phyloP scores from a whole-genome alignment of 2,888 invertebrate genomes.

The Adelphocoris suturalis region DNA sequence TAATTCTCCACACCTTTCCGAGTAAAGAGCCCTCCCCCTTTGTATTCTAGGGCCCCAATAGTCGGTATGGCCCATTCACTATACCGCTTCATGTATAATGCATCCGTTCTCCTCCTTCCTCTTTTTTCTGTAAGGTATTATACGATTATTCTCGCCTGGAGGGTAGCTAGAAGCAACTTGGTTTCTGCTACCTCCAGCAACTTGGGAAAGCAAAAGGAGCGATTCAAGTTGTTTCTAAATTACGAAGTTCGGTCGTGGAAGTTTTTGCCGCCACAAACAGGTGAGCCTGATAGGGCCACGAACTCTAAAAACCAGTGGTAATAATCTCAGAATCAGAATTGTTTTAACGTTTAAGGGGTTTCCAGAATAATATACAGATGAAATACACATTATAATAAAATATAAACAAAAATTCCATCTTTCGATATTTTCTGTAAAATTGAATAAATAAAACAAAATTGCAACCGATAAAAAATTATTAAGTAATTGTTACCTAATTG shows the following conservation, averaged over 20 bases:
- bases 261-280: too few relatives aligned
- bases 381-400: too few relatives aligned
- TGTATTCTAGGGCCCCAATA: constrained; percentile 47
- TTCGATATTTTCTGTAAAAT: too few relatives aligned
- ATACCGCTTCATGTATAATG: constrained; percentile 58
- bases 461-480: too few relatives aligned
- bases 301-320: not conserved
- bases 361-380: too few relatives aligned
- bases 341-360: too few relatives aligned
- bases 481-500: too few relatives aligned
- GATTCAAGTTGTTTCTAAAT: constrained; percentile 14
- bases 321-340: too few relatives aligned
- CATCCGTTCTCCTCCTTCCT: not conserved
- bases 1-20: constrained; percentile 33
- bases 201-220: not conserved
- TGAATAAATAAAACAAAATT: too few relatives aligned
- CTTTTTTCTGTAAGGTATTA: constrained; percentile 24
- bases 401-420: too few relatives aligned
- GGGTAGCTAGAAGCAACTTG: not conserved
- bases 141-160: not conserved
- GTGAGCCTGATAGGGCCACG: too few relatives aligned
- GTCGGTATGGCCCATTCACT: constrained; percentile 25
- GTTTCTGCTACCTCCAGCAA: constrained; percentile 22
- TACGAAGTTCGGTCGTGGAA: too few relatives aligned
- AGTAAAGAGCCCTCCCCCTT: not conserved